phyloP scores from a whole-genome alignment of 2,888 invertebrate species.

The Spialia ferax region DNA sequence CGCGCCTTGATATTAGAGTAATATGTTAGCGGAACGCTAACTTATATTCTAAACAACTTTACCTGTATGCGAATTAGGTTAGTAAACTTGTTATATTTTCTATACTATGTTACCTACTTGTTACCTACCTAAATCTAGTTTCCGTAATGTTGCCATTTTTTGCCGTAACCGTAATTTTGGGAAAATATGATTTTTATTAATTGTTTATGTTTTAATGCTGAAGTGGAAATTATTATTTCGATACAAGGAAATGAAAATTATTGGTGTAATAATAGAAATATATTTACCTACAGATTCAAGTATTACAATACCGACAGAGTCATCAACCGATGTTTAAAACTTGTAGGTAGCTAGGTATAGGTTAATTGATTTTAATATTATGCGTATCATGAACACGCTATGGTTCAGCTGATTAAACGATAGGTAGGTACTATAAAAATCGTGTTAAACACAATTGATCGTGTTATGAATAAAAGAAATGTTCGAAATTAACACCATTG shows the following conservation, averaged over 20 bases:
- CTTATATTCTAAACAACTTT: constrained; percentile 12
- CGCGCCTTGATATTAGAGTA: constrained; percentile 17
- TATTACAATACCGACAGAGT: too few species aligned
- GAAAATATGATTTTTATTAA: too few species aligned
- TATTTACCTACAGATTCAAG: too few species aligned
- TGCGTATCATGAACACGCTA: constrained; percentile 9
- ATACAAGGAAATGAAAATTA: too few species aligned
- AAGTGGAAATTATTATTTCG: too few species aligned
- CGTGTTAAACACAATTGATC: constrained; percentile 22
- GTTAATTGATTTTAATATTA: constrained; percentile 14
- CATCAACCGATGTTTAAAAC: constrained; percentile 1
- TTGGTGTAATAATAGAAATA: too few species aligned
- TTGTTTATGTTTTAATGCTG: too few species aligned
- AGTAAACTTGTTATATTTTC: constrained; percentile 6
- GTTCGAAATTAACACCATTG: constrained; percentile 30
- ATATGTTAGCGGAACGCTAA: constrained; percentile 22
- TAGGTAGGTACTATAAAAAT: constrained; percentile 33
- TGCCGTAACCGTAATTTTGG: too few species aligned
- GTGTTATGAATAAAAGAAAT: constrained; percentile 23
- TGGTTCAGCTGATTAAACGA: constrained; percentile 24
- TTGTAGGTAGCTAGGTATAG: not conserved
- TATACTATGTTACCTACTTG: too few species aligned
- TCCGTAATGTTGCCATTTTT: too few species aligned
- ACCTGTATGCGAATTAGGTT: constrained; percentile 22
- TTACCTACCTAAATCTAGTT: too few species aligned